These are phyloP conservation scores for Ondatra zibethicus DNA, from an alignment of 2,113 vertebrate genomes.

Conservation along the genomic window DNA sequence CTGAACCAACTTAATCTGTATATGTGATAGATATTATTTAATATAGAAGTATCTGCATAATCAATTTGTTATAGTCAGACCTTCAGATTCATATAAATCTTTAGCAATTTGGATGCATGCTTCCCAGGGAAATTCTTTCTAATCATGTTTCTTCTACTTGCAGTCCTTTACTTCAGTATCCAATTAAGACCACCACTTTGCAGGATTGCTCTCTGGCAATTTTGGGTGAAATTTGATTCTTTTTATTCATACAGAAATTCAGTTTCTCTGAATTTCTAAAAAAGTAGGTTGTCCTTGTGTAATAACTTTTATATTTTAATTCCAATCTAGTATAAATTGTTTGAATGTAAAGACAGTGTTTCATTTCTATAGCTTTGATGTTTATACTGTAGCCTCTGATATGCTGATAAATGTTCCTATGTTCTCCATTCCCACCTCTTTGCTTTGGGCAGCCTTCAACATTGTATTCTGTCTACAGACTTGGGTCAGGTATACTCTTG, in stretches of 20 bases:
- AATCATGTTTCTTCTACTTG: not conserved
- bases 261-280: not conserved
- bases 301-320: not conserved
- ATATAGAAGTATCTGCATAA: not conserved
- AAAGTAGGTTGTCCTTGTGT: not conserved
- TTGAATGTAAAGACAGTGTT: not conserved
- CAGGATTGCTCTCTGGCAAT: not conserved
- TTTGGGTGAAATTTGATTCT: not conserved
- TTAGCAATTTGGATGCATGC: fast-evolving
- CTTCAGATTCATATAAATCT: not conserved
- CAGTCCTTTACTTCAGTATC: not conserved
- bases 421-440: not conserved
- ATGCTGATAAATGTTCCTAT: not conserved
- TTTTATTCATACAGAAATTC: not conserved
- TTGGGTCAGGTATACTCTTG: not conserved
- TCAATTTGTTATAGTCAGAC: not conserved
- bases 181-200: not conserved
- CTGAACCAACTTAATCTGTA: not conserved
- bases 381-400: not conserved
- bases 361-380: not conserved
- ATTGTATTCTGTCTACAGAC: not conserved
- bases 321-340: not conserved
- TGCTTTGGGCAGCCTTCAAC: not conserved
- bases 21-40: not conserved
- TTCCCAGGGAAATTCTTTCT: not conserved